A percentile compares a stretch with the other conserved stretches of the same genome.
Evolutionary conservation across 2,113 vertebrate species (phyloP).

Genomic region (Acrocephalus kingi): DNA sequence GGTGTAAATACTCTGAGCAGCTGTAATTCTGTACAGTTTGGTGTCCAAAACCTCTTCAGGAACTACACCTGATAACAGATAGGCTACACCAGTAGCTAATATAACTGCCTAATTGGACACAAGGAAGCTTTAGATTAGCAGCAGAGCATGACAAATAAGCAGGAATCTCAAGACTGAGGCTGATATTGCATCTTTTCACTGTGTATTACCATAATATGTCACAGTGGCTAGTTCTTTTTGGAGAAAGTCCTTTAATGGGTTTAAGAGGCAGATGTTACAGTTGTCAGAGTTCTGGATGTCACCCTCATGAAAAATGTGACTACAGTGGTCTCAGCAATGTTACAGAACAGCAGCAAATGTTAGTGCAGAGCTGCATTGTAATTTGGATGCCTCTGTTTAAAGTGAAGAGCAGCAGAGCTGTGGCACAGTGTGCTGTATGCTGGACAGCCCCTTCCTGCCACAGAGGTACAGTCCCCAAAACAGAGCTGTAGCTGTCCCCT

Average conservation of each 20-base stretch:
- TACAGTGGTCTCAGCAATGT: not conserved
- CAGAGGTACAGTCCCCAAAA: fast-evolving
- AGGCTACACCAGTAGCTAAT: not conserved
- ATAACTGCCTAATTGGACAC: not conserved
- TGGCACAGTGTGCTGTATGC: not conserved
- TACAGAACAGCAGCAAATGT: not conserved
- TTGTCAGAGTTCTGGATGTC: not conserved
- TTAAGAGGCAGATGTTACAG: not conserved
- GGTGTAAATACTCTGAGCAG: slow-evolving; percentile 24
- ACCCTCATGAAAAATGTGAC: not conserved
- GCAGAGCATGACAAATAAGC: not conserved
- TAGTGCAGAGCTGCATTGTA: not conserved
- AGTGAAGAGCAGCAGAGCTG: not conserved
- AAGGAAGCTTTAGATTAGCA: not conserved
- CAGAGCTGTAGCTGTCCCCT: fast-evolving
- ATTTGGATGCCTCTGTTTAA: not conserved
- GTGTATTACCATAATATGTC: not conserved
- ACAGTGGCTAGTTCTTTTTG: not conserved
- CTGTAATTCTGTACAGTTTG: slow-evolving; percentile 6
- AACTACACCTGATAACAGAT: not conserved
- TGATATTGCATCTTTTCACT: not conserved
- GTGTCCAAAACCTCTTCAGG: slow-evolving; percentile 1
- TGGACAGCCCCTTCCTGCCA: not conserved
- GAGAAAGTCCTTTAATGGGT: not conserved
- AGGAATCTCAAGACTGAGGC: not conserved